Evolutionary conservation across 2,113 vertebrate genomes (phyloP), one percentile per base, ranked within the genome.

Genomic region (Dendrocopos noguchii): DNA sequence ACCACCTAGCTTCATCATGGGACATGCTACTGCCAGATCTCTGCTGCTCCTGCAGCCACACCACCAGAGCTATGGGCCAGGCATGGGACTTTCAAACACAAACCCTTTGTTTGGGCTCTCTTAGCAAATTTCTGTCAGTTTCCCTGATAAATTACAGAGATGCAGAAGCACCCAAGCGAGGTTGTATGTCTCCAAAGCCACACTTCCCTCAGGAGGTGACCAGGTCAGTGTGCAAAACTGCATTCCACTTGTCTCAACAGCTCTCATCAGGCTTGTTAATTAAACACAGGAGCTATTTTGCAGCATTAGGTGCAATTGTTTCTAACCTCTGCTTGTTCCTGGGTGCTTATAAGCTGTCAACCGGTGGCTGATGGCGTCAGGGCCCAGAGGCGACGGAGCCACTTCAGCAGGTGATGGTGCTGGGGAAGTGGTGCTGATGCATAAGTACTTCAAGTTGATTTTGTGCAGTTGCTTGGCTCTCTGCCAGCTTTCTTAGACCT

Each of bases 321-420:
- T 66, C 25, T 36, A 20, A 8, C 25, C 15, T 42, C 55, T 72
- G 74, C 66, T 34, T 8, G 5, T 82, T 80, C 55, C 67, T 70
- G 78, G 36, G 33, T 34, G 16, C 61, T 47, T 28, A 2, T 28
- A 22, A 80, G 12, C 47, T 52, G 39, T 12, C 20, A 61, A 63
- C 13, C 4, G 1, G 15, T 50, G 31, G 39, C 22, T 1, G 0
- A 6, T 27, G 52, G 74, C 73, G 28, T 15, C 1, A 0, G 42
- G 21, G 15, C 15, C 12, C 15, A 13, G 47, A 16, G 42, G n/a
- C 0, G 4, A 67, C 19, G 34, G 72, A 52, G 59, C 70, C 50
- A 29, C 44, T 21, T 34, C 63, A 66, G 53, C 64, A 79, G 59
- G 19, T 21, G 21, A 39, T 1, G 1, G n/a, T 15, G 21, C 34